A percentile compares a stretch with the other conserved stretches of the same genome.
Evolutionary conservation across 2,888 invertebrate species (phyloP).

Genomic region (Dynastes maya): DNA sequence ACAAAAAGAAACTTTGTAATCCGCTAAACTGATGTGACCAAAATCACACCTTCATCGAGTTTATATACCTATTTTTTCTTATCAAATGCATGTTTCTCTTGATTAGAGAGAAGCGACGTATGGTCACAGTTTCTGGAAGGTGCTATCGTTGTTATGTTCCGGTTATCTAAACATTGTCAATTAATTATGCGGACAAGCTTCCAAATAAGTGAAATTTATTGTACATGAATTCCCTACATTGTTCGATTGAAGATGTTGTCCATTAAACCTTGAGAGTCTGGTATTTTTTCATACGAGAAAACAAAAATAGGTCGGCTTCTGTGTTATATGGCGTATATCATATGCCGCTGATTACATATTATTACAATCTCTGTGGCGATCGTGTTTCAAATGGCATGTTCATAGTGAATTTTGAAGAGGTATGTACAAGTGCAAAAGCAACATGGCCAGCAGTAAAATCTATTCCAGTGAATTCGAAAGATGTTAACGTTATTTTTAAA

Average conservation of each 20-base stretch:
- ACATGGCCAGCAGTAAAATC: too few relatives aligned
- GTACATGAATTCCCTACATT: background rate
- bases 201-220: constrained; percentile 30
- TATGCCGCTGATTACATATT: background rate
- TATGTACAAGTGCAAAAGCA: too few relatives aligned
- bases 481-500: too few relatives aligned
- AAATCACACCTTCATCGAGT: background rate
- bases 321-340: background rate
- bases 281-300: background rate
- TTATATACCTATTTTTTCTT: constrained; percentile 18
- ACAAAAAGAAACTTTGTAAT: background rate
- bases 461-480: too few relatives aligned
- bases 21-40: background rate
- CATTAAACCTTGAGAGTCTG: constrained; percentile 8
- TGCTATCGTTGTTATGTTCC: constrained; percentile 6
- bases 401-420: background rate
- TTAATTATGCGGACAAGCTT: constrained; percentile 14
- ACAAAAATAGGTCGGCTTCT: background rate
- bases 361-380: background rate
- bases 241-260: constrained; percentile 14
- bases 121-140: constrained; percentile 18
- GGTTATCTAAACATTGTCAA: constrained; percentile 21
- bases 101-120: background rate
- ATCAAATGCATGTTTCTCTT: constrained; percentile 10
- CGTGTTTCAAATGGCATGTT: too few relatives aligned